Percentiles rank a stretch among this genome's conserved stretches.
phyloP scores from a whole-genome alignment of 2,797 vertebrate species.

The Melanitta fusca region DNA sequence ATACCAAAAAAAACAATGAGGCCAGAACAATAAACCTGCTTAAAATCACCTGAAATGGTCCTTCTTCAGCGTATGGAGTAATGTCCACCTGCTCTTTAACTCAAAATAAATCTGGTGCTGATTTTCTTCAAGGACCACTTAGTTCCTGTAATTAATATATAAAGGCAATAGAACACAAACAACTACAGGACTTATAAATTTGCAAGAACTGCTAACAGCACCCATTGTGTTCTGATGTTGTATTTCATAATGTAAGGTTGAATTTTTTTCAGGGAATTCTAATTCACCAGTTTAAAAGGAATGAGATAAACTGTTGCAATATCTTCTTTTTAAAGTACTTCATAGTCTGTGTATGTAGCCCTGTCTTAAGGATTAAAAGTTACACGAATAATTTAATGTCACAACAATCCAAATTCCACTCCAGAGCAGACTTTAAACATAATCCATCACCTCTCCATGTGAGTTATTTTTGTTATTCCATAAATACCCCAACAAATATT shows the following conservation, averaged over 20 bases:
- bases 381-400: background rate
- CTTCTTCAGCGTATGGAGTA: background rate
- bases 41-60: background rate
- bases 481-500: conserved; percentile 20
- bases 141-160: background rate
- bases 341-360: background rate
- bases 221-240: background rate
- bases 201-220: background rate
- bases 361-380: background rate
- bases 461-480: conserved; percentile 44
- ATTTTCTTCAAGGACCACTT: background rate
- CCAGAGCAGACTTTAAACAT: background rate
- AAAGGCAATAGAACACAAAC: background rate
- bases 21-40: background rate
- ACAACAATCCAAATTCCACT: background rate
- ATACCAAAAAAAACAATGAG: background rate
- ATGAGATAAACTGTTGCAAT: background rate
- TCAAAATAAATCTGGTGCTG: background rate
- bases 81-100: background rate
- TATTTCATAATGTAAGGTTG: background rate
- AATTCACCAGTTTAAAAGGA: background rate
- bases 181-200: background rate
- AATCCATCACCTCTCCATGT: background rate
- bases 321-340: background rate
- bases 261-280: background rate